Percentiles rank a stretch among this genome's conserved stretches.
These are phyloP conservation scores for Anthopleura xanthogrammica DNA, from an alignment of 92 coral and sea anemone genomes.

Conservation along the genomic window DNA sequence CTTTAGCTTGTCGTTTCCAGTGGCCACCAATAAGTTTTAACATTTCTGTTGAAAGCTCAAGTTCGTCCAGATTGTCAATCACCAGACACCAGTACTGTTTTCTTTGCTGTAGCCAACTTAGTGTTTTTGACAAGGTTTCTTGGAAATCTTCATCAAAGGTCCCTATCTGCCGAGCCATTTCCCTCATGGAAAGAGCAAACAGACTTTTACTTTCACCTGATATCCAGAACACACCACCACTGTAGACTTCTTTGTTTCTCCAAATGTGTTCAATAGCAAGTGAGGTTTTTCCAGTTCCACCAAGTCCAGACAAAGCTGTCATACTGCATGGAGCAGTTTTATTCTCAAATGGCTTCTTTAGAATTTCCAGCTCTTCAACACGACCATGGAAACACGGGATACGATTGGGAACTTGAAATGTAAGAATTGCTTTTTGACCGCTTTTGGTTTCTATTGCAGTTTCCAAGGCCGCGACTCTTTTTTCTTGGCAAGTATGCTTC, in stretches of 20 bases:
- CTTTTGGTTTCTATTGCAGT: constrained; percentile 1
- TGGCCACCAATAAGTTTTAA: constrained; percentile 51
- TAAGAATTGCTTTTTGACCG: neutral
- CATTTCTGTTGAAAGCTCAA: constrained; percentile 57
- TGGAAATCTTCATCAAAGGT: constrained; percentile 52
- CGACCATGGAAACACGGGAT: constrained; percentile 65
- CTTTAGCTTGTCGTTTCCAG: constrained; percentile 62
- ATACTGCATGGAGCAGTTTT: constrained; percentile 27
- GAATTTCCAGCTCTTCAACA: constrained; percentile 36
- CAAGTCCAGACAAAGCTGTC: constrained; percentile 75
- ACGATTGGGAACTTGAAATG: constrained; percentile 44
- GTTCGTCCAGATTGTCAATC: constrained; percentile 70
- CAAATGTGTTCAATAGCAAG: constrained; percentile 75
- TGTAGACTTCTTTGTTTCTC: constrained; percentile 52
- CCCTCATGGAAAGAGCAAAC: constrained; percentile 42
- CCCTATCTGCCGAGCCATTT: constrained; percentile 64
- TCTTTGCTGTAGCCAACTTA: constrained; percentile 39
- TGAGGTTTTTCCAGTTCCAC: constrained; percentile 86
- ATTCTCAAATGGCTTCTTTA: constrained; percentile 28
- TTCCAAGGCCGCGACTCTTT: neutral
- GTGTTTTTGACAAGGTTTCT: constrained; percentile 50
- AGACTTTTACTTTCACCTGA: constrained; percentile 65
- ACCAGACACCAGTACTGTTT: constrained; percentile 62
- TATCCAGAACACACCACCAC: constrained; percentile 88
- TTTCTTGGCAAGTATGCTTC: neutral